Percentiles rank a stretch among this genome's conserved stretches.
phyloP scores from a whole-genome alignment of 2,797 vertebrate species.

The Synanceia verrucosa region DNA sequence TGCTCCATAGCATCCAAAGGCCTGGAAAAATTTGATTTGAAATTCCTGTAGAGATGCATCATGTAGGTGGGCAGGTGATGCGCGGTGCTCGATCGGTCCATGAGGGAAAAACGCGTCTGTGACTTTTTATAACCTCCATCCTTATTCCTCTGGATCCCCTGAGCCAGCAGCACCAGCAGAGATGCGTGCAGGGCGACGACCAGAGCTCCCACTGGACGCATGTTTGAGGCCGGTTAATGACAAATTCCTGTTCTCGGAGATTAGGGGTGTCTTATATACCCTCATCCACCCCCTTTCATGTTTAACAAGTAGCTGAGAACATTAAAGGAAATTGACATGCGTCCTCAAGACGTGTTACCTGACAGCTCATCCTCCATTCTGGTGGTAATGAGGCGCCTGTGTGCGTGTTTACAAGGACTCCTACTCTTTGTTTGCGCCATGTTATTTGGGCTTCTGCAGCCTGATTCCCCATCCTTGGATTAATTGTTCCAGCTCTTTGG shows the following conservation, averaged over 20 bases:
- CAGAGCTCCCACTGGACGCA: conserved; percentile 71
- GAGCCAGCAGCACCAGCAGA: conserved; percentile 62
- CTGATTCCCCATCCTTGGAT: conserved; percentile 41
- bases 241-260: conserved; percentile 64
- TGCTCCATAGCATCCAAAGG: conserved; percentile 61
- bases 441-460: conserved; percentile 31
- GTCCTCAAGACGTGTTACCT: conserved; percentile 80
- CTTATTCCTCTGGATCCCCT: conserved; percentile 32
- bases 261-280: conserved; percentile 79
- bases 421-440: conserved; percentile 60
- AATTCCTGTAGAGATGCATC: conserved; percentile 85
- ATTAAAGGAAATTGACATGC: conserved; percentile 85
- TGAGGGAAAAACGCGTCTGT: conserved; percentile 11
- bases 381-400: conserved; percentile 79
- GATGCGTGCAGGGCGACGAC: conserved; percentile 65
- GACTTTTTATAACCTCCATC: conserved; percentile 41
- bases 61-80: conserved; percentile 81
- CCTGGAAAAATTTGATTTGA: conserved; percentile 70
- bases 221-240: conserved; percentile 70
- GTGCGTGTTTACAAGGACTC: conserved; percentile 71
- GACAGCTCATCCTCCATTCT: conserved; percentile 86
- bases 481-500: conserved; percentile 61
- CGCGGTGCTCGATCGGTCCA: conserved; percentile 55
- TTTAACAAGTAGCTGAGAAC: conserved; percentile 84
- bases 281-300: conserved; percentile 74